These are phyloP conservation scores for Agrotis ipsilon DNA, from an alignment of 2,888 invertebrate species.

Conservation along the genomic window DNA sequence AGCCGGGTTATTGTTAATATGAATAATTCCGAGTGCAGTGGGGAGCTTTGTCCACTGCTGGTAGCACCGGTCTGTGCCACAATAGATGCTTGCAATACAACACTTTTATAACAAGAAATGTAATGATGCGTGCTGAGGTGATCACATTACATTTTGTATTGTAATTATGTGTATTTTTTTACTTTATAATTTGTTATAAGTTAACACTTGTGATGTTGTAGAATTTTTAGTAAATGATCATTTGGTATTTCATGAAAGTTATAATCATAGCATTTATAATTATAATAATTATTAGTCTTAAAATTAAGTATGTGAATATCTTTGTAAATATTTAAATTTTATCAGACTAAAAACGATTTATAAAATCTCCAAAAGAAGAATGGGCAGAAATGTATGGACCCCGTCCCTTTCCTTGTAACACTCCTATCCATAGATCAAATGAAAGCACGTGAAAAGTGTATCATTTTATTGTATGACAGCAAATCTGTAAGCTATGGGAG, in stretches of 20 bases:
- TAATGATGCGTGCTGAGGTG: background rate
- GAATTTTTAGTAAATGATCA: background rate
- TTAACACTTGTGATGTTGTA: background rate
- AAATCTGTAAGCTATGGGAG: too few relatives aligned
- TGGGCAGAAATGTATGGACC: too few relatives aligned
- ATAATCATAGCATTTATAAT: background rate
- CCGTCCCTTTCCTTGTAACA: too few relatives aligned
- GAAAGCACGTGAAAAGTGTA: too few relatives aligned
- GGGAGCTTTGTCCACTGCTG: conserved; percentile 19
- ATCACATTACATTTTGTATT: background rate
- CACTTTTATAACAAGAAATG: background rate
- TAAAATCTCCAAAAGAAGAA: too few relatives aligned
- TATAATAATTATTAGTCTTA: too few relatives aligned
- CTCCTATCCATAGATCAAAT: too few relatives aligned
- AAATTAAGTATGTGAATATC: too few relatives aligned
- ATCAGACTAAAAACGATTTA: too few relatives aligned
- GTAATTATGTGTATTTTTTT: too few relatives aligned
- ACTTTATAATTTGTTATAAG: background rate
- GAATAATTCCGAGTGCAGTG: conserved; percentile 4
- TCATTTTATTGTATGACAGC: too few relatives aligned
- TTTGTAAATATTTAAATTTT: background rate
- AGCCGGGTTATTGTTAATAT: conserved; percentile 6
- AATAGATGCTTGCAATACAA: conserved; percentile 1
- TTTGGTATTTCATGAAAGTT: background rate
- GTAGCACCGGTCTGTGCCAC: background rate